A percentile compares a stretch with the other conserved stretches of the same genome.
phyloP scores from a whole-genome alignment of 2,113 vertebrate genomes.

The Seriola rivoliana region DNA sequence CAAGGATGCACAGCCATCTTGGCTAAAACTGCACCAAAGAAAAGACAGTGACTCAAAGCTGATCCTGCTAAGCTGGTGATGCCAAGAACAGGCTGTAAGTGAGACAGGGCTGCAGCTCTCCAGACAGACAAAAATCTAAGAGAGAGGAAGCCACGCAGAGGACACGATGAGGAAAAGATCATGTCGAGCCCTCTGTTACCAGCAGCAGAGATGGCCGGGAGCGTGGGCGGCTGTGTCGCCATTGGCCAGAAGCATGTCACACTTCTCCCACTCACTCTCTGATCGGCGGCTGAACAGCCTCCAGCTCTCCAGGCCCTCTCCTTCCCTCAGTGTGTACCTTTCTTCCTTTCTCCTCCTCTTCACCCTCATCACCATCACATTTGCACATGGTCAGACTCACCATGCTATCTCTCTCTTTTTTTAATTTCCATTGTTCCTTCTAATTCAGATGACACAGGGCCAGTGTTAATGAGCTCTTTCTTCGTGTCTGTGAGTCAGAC shows the following conservation, averaged over 20 bases:
- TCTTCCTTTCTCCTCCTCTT: not conserved
- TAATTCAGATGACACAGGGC: not conserved
- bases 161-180: slow-evolving; percentile 35
- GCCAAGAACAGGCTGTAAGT: slow-evolving; percentile 31
- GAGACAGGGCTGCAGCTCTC: not conserved
- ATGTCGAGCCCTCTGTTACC: slow-evolving; percentile 50
- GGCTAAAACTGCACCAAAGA: not conserved
- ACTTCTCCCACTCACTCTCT: slow-evolving; percentile 55
- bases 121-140: slow-evolving; percentile 17
- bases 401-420: not conserved
- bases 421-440: not conserved
- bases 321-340: slow-evolving; percentile 1
- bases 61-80: not conserved
- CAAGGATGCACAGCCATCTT: not conserved
- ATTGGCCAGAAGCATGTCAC: slow-evolving; percentile 54
- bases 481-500: slow-evolving; percentile 7
- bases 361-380: not conserved
- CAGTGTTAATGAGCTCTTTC: slow-evolving; percentile 36
- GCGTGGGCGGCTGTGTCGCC: slow-evolving; percentile 40
- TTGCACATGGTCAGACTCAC: not conserved
- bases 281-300: slow-evolving; percentile 28
- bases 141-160: slow-evolving; percentile 17
- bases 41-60: not conserved
- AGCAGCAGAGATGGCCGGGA: slow-evolving; percentile 32
- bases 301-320: slow-evolving; percentile 10